Evolutionary conservation across 2,113 vertebrate genomes (phyloP).

Genomic region (Myodes glareolus): DNA sequence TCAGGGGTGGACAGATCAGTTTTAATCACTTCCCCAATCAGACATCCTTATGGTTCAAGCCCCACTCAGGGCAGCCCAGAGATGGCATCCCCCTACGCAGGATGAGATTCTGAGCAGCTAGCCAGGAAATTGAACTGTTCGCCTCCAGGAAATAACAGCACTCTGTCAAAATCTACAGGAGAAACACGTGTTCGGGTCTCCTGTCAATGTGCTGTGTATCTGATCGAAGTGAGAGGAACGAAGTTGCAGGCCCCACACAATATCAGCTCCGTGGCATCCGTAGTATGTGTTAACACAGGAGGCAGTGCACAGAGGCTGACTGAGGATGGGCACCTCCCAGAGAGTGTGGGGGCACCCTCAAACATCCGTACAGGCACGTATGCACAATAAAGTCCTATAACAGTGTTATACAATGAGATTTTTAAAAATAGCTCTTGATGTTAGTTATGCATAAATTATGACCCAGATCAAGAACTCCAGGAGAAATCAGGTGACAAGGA

Average conservation of each 20-base stretch:
- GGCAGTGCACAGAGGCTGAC: background rate
- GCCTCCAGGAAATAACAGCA: slow-evolving; percentile 98
- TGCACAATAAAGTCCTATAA: background rate
- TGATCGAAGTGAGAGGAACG: slow-evolving; percentile 87
- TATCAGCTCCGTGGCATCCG: slow-evolving; percentile 28
- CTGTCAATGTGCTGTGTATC: slow-evolving; percentile 87
- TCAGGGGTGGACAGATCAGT: slow-evolving; percentile 66
- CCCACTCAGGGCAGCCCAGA: slow-evolving; percentile 81
- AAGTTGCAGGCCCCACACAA: slow-evolving; percentile 81
- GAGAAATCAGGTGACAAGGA: background rate
- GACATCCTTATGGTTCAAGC: slow-evolving; percentile 82
- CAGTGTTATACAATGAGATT: slow-evolving; percentile 63
- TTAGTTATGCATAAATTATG: background rate
- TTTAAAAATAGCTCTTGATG: background rate
- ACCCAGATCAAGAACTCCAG: background rate
- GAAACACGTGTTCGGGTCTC: slow-evolving; percentile 94
- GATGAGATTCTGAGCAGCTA: slow-evolving; percentile 91
- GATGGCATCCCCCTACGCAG: slow-evolving; percentile 91
- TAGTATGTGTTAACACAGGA: slow-evolving; percentile 49
- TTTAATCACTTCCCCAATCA: slow-evolving; percentile 85
- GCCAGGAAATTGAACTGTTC: slow-evolving; percentile 99
- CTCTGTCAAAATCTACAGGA: slow-evolving; percentile 97
- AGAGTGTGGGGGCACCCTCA: fast-evolving
- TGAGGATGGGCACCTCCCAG: background rate
- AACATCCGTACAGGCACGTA: fast-evolving